These are phyloP conservation scores for Leucoraja ocellata DNA, from an alignment of 2,797 vertebrate species.

Conservation along the genomic window DNA sequence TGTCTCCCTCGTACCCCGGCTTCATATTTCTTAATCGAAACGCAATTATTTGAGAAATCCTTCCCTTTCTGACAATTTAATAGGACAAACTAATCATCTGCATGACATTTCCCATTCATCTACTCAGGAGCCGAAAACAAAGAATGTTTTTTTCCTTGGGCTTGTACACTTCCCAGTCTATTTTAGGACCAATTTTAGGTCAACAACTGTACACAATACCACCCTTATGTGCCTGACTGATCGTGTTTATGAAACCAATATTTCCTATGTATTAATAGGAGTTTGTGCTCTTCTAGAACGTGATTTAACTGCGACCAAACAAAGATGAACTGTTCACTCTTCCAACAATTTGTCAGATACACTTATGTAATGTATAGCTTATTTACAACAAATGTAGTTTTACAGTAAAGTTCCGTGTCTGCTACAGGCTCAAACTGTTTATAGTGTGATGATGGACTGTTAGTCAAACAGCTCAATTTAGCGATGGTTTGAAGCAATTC, in stretches of 20 bases:
- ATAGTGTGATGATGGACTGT: conserved; percentile 68
- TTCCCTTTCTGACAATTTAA: conserved; percentile 88
- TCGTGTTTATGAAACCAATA: conserved; percentile 86
- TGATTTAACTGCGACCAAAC: conserved; percentile 59
- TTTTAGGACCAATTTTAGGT: conserved; percentile 60
- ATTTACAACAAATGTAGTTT: conserved; percentile 33
- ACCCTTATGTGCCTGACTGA: conserved; percentile 82
- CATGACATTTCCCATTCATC: conserved; percentile 87
- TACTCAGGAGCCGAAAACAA: conserved; percentile 73
- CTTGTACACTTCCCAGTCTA: conserved; percentile 74
- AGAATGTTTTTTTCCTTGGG: conserved; percentile 69
- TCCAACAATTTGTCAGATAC: conserved; percentile 40
- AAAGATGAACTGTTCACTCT: conserved; percentile 52
- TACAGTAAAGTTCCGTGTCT: conserved; percentile 45
- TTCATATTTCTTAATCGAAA: conserved; percentile 71
- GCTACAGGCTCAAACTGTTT: conserved; percentile 57
- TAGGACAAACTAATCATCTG: conserved; percentile 87
- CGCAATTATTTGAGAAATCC: conserved; percentile 76
- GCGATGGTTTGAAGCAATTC: conserved; percentile 70
- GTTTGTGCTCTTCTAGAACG: conserved; percentile 73
- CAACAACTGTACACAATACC: conserved; percentile 70
- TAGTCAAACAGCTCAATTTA: conserved; percentile 73
- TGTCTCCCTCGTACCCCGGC: conserved; percentile 63
- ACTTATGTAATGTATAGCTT: conserved; percentile 43
- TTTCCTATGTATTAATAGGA: conserved; percentile 78